Evolutionary conservation across 1,140 invertebrate species (phyloP), one percentile per base, ranked within the genome.

Genomic region (Caenorhabditis remanei): DNA sequence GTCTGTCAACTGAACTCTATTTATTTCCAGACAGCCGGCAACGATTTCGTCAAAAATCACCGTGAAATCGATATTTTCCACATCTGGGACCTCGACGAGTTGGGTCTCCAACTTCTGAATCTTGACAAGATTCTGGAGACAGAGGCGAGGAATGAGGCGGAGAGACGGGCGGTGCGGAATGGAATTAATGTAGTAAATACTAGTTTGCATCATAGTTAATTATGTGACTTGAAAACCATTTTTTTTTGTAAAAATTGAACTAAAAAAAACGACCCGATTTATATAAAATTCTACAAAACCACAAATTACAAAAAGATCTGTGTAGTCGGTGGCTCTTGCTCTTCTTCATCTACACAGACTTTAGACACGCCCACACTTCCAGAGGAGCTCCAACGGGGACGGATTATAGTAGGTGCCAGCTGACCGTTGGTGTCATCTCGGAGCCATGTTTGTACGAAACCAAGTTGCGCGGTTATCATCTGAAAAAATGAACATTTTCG

Each of bases 401-500:
- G 19, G 14, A 79, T 79, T 11, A 50, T n/a, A 9, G 46, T 50
- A 21, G 46, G 71, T 4, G 19, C 19, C 2, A 48, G n/a, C 4
- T 24, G 21, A n/a, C 56, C 56, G 13, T 63, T 63, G 8, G n/a
- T 48, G 9, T 79, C 71, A 11, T 79, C 71, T n/a, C 71, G 43
- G 0, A 79, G 71, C 71, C 71, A 79, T 1, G 71, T 79, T 50
- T 79, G 71, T 3, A 79, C 71, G 9, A 79, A 79, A 3, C 71
- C 71, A 1, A 79, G 71, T 50, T 79, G 71, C 11, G 71, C 71
- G n/a, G 71, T 79, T 21, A 75, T 71, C 85, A 56, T 75, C 79
- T 58, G 58, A 41, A 86, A 46, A 41, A 24, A 19, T 58, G 32
- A 24, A 46, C 4, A n/a, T 53, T 24, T 65, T 43, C 5, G 53